Evolutionary conservation across 2,888 invertebrate genomes (phyloP), one percentile per base, ranked within the genome.

Genomic region (Cartodere bifasciata): DNA sequence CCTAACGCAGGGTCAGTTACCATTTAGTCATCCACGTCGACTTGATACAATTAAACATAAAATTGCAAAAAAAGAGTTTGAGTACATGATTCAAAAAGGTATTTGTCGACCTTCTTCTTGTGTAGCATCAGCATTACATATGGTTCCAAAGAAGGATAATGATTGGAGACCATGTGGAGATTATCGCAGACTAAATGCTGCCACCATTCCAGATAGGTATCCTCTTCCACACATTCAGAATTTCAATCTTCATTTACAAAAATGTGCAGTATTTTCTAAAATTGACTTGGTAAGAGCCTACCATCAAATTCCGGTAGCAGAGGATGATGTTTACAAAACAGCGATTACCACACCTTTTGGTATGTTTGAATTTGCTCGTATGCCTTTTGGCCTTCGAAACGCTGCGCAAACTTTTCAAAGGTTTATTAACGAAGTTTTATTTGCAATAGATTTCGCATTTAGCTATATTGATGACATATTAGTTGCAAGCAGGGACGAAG

Each of bases 81-180:
- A 34, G 26, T 40, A 17, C 33, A 50, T 5, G 37, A 21, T 4
- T 47, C 49, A 48, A 10, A 46, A 13, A 15, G 44, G 43, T 9
- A 45, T 35, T 4, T 39, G 40, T 16, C 11, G 43, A 13, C 37
- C 35, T 20, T 43, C 45, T 11, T 46, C 2, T 55, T 51, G 53
- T 35, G 52, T 3, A 45, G 47, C 3, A 49, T n/a, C n/a, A n/a
- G n/a, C 52, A 3, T 38, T 56, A 1, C 54, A 53, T 33, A 30
- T 55, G 21, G 53, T 47, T 2, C 47, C 50, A 2, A 57, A 57
- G 31, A 46, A 46, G 25, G 37, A 41, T 7, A 45, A 45, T 11
- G 37, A 42, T 2, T 52, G 50, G 32, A 49, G 52, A 13, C 52
- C 48, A 42, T 58, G 62, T 43, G 47, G 55, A 0, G 54, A 59